A percentile compares a stretch with the other conserved stretches of the same genome.
phyloP scores from a whole-genome alignment of 1,140 invertebrate species.

The Drosophila sproati region DNA sequence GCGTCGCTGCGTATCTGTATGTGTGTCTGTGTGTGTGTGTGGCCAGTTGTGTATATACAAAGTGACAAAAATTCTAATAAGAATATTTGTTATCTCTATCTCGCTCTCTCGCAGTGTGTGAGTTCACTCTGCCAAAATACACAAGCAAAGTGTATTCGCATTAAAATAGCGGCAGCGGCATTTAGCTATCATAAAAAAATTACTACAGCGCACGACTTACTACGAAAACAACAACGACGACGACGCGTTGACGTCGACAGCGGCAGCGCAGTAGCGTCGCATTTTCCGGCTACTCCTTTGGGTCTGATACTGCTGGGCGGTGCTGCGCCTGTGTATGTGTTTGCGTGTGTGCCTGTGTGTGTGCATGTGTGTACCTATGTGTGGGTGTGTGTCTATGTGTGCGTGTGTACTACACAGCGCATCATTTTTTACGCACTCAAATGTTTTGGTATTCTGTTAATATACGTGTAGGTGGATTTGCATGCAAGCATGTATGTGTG shows the following conservation, averaged over 20 bases:
- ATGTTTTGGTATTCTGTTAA: slow-evolving; percentile 31
- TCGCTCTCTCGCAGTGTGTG: neutral
- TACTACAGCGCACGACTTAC: slow-evolving; percentile 72
- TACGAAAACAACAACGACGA: slow-evolving; percentile 71
- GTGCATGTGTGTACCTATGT: neutral
- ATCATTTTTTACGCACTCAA: slow-evolving; percentile 62
- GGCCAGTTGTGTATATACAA: slow-evolving; percentile 70
- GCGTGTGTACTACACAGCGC: slow-evolving; percentile 39
- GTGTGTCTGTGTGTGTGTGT: slow-evolving; percentile 34
- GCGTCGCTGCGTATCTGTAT: slow-evolving; percentile 35
- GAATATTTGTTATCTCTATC: slow-evolving; percentile 68
- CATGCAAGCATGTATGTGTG: neutral
- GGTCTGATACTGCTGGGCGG: slow-evolving; percentile 20
- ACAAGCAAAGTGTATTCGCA: slow-evolving; percentile 24
- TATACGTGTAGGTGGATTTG: slow-evolving; percentile 18
- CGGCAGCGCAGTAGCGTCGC: slow-evolving; percentile 44
- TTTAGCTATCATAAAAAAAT: slow-evolving; percentile 48
- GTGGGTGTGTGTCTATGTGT: slow-evolving; percentile 38
- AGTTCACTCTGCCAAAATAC: neutral
- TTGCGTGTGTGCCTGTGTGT: slow-evolving; percentile 4
- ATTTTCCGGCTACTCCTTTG: slow-evolving; percentile 69
- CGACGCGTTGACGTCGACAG: slow-evolving; percentile 30
- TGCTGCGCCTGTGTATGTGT: slow-evolving; percentile 4
- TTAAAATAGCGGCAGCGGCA: slow-evolving; percentile 49
- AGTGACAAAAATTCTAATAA: slow-evolving; percentile 75